These are phyloP conservation scores for Eilema caniola DNA, from an alignment of 2,888 invertebrate genomes.

Conservation along the genomic window DNA sequence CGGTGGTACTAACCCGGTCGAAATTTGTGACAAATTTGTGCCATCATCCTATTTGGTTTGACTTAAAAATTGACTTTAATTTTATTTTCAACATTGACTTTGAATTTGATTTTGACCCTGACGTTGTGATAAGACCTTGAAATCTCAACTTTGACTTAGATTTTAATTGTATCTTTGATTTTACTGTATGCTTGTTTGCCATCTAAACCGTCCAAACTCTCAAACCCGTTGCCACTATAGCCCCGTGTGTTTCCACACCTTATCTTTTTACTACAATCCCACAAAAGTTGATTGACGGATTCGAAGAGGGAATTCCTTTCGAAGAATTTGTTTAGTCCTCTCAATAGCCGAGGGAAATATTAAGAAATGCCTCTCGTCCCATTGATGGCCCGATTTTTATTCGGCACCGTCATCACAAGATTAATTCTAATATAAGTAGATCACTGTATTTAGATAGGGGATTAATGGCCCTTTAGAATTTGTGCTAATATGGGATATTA, in stretches of 20 bases:
- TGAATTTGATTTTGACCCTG: too few species aligned
- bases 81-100: too few species aligned
- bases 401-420: conserved; percentile 57
- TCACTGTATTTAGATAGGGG: conserved; percentile 46
- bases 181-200: background rate
- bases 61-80: too few species aligned
- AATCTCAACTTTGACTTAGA: too few species aligned
- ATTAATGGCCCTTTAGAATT: conserved; percentile 51
- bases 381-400: conserved; percentile 62
- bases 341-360: conserved; percentile 69
- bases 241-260: conserved; percentile 45
- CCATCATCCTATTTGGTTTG: too few species aligned
- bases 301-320: conserved; percentile 71
- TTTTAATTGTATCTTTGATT: background rate
- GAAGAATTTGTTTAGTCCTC: conserved; percentile 76
- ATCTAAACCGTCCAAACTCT: background rate
- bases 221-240: conserved; percentile 14
- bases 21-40: too few species aligned
- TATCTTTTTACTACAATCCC: conserved; percentile 72
- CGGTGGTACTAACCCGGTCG: too few species aligned
- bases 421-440: conserved; percentile 54
- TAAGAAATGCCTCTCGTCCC: conserved; percentile 64
- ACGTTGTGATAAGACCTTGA: too few species aligned
- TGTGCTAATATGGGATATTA: conserved; percentile 47
- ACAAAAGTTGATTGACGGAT: conserved; percentile 80